Base-by-base conservation (phyloP, 2,797 vertebrate genomes). In the Coilia nasus region DNA sequence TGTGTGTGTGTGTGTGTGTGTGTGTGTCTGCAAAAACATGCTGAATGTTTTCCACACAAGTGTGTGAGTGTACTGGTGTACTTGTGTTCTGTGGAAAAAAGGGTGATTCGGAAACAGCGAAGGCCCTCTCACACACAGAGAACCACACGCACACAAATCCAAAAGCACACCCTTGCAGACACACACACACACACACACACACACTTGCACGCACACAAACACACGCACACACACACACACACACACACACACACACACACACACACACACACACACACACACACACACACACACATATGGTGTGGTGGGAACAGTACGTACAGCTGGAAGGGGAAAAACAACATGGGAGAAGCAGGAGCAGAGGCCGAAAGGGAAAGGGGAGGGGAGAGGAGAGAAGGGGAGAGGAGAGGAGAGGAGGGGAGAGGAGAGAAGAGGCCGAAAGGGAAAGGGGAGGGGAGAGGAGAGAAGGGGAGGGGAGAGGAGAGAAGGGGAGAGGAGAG, bases 321-420 rank as follows among this genome's bases (percentile, higher is more conserved):
- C 90, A 90, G 89, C 89, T 89, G 89, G 71, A 84, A 87, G 62
- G 82, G 83, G 89, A 90, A 88, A 92, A 95, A 94, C 94, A 94
- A 93, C 94, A 93, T 91, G 89, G 91, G 90, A 93, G 93, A 92
- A 93, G 92, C 50, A 21, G 81, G 47, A 90, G 88, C 71, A 78
- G 50, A 67, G 41, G 88, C 71, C 2, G 67, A 91, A 87, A 83
- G 86, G 67, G 47, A 44, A 85, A 85, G 14, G 50, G 50, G 35
- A 41, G 35, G 50, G 14, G 50, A 54, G 50, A 14, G 7, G 7
- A 54, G 50, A 54, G 14, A 7, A 54, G 50, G 9, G 50, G 50
- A 54, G 50, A 54, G 50, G 50, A 10, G 9, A 54, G 7, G 50
- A 54, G 7, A 54, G 14, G 50, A 54, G 50, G 9, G 50, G 50